Evolutionary conservation across 2,113 vertebrate genomes (phyloP).

Genomic region (Trogon melanurus): DNA sequence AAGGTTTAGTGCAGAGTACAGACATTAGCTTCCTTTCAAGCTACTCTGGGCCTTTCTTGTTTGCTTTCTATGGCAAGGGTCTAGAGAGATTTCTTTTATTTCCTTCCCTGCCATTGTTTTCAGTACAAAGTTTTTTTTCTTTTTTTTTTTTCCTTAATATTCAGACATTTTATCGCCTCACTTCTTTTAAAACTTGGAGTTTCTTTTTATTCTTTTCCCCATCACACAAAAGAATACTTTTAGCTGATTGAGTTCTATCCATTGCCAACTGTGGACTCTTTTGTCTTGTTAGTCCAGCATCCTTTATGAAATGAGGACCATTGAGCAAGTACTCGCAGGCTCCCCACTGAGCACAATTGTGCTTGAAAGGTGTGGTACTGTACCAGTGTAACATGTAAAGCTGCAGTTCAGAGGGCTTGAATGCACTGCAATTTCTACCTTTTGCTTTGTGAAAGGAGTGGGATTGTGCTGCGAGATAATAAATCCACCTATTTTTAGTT

Average conservation of each 20-base stretch:
- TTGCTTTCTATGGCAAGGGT: constrained; percentile 62
- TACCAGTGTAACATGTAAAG: constrained; percentile 60
- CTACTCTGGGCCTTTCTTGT: constrained; percentile 58
- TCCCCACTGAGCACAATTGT: constrained; percentile 67
- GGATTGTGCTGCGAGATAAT: constrained; percentile 70
- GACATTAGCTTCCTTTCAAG: constrained; percentile 67
- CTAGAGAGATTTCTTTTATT: constrained; percentile 69
- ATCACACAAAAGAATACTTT: constrained; percentile 68
- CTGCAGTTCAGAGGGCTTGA: constrained; percentile 51
- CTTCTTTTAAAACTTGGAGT: constrained; percentile 53
- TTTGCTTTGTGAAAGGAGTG: constrained; percentile 60
- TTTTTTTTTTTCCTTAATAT: constrained; percentile 46
- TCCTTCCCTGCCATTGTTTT: constrained; percentile 52
- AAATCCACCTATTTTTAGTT: constrained; percentile 72
- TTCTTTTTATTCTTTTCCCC: neutral
- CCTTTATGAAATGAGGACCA: constrained; percentile 57
- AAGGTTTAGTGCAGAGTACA: constrained; percentile 27
- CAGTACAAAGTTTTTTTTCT: constrained; percentile 41
- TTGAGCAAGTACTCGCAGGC: constrained; percentile 62
- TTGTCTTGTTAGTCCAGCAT: constrained; percentile 64
- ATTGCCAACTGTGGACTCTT: constrained; percentile 64
- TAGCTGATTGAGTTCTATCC: constrained; percentile 71
- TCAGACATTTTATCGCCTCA: constrained; percentile 68
- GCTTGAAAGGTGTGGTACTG: constrained; percentile 71
- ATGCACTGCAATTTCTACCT: constrained; percentile 68